These are phyloP conservation scores for Circaetus gallicus DNA, from an alignment of 2,113 vertebrate species.

Conservation along the genomic window DNA sequence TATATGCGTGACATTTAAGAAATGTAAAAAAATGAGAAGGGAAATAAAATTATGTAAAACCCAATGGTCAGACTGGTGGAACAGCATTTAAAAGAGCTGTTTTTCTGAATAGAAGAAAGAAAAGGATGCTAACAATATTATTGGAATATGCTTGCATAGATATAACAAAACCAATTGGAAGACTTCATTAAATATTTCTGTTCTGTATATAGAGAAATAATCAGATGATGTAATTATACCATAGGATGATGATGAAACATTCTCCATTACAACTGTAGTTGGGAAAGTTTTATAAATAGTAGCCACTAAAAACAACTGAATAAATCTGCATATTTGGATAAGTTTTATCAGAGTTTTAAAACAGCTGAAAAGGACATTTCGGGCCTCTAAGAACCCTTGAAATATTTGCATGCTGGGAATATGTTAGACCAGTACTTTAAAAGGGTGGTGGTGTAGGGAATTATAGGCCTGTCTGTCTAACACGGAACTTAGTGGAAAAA, in stretches of 20 bases:
- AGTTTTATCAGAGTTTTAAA: background rate
- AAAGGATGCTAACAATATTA: background rate
- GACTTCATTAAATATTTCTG: background rate
- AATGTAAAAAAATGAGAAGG: background rate
- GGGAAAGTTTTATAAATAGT: background rate
- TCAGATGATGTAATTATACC: background rate
- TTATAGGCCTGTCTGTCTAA: background rate
- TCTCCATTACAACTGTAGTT: background rate
- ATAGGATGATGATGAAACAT: background rate
- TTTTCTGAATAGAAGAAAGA: background rate
- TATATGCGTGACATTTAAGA: background rate
- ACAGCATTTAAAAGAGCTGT: background rate
- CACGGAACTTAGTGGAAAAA: background rate
- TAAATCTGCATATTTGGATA: background rate
- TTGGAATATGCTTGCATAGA: background rate
- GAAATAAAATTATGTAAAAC: background rate
- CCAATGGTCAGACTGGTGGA: background rate
- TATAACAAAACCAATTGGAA: background rate
- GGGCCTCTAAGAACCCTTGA: background rate
- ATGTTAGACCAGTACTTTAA: background rate
- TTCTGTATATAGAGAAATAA: background rate
- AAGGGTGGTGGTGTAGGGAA: background rate
- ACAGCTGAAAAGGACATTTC: background rate
- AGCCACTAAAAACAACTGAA: background rate
- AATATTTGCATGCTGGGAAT: background rate